Conservation (phyloP, 2,888 invertebrate genomes). For the Drosophila macrothrix region DNA sequence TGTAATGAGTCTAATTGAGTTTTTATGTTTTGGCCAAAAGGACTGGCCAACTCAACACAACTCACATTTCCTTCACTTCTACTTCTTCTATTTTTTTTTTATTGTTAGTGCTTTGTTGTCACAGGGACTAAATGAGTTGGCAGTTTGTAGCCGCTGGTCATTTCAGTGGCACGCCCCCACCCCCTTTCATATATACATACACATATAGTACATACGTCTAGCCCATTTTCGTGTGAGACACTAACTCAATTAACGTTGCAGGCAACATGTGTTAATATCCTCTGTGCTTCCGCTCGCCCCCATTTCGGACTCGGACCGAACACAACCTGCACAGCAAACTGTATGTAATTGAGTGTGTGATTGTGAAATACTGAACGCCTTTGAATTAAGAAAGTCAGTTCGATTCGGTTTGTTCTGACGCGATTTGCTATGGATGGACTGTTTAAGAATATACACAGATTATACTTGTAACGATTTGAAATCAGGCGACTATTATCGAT, state of each 20-base stretch:
- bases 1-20: constrained; percentile 85
- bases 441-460: neutral
- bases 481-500: neutral
- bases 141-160: constrained; percentile 81
- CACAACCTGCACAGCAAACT: neutral
- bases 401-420: neutral
- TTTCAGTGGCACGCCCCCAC: constrained; percentile 68
- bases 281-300: constrained; percentile 71
- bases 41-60: constrained; percentile 34
- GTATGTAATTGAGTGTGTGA: constrained; percentile 39
- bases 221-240: constrained; percentile 68
- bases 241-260: constrained; percentile 82
- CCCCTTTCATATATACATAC: neutral
- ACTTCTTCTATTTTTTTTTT: neutral
- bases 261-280: constrained; percentile 83
- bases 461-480: neutral
- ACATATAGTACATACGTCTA: constrained; percentile 46
- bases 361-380: constrained; percentile 1
- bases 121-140: constrained; percentile 32
- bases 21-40: constrained; percentile 81
- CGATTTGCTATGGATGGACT: too few relatives aligned
- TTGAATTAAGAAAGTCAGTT: neutral
- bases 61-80: neutral
- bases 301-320: constrained; percentile 18
- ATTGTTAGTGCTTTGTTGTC: constrained; percentile 7